Base-by-base conservation (phyloP, 2,113 vertebrate species). In the Macquaria ambigua region DNA sequence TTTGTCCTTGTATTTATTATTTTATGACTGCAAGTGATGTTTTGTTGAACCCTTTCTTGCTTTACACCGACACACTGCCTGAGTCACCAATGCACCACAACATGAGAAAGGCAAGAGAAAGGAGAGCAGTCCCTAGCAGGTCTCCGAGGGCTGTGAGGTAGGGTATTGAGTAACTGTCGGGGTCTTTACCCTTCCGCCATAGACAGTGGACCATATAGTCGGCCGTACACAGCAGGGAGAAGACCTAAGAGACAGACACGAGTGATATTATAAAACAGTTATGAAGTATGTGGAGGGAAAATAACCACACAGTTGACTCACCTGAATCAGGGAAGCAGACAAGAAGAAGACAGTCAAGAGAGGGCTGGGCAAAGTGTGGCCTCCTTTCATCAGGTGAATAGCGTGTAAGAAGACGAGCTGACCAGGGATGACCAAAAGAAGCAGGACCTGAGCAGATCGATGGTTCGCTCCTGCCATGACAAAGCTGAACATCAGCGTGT, bases 61-160 rank as follows among this genome's bases (percentile, higher is more conserved):
- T 70, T 73, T 70, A 18, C 53, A 23, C 2, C 34, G 82, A 93
- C n/a, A 88, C 50, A 50, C 80, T 83, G 48, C 84, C 84, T 7
- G 63, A 3, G 56, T 93, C 87, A 23, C 77, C 78, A 18, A 92
- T 37, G 15, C 84, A 82, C 93, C 92, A 94, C 21, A 95, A 87
- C 1, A 93, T 0, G 20, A 96, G 80, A 87, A 99, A 98, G 77
- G 95, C 97, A 41, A 97, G 67, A 0, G 97, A 96, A 63, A 99
- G 95, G 25, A 99, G 96, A 34, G 95, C 94, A 0, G 97, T 98
- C 41, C 98, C 98, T 3, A 99, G 94, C 37, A 99, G 95, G 84
- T 99, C 97, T 1, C 97, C 98, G 1, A 99, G 82, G 28, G 97
- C 98, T 0, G 98, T 99, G 88, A 99, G 96, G 95, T 99, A 99